These are phyloP conservation scores for Agrenia bidenticulata DNA, from an alignment of 2,888 invertebrate species.

Conservation along the genomic window DNA sequence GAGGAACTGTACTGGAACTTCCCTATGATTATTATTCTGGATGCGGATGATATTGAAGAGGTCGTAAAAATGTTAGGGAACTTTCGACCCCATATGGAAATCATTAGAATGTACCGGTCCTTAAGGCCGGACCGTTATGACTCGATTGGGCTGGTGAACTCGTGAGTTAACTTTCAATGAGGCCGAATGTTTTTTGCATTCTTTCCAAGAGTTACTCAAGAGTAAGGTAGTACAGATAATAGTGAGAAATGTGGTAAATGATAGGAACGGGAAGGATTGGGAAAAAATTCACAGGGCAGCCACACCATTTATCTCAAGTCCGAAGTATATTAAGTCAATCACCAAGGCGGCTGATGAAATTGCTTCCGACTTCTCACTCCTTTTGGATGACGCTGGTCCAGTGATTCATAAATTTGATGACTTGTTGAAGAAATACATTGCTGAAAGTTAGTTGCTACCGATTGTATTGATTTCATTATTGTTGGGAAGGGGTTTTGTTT, in stretches of 20 bases:
- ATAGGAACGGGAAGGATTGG: slow-evolving; percentile 77
- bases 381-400: slow-evolving; percentile 62
- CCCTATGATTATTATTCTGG: slow-evolving; percentile 72
- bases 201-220: too few species aligned
- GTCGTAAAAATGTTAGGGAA: slow-evolving; percentile 70
- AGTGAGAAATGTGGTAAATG: not conserved
- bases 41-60: slow-evolving; percentile 70
- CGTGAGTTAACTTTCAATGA: slow-evolving; percentile 69
- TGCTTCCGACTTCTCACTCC: slow-evolving; percentile 73
- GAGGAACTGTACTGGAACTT: slow-evolving; percentile 74
- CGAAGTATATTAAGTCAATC: slow-evolving; percentile 72
- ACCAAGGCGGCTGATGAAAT: slow-evolving; percentile 73
- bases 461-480: not conserved
- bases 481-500: not conserved
- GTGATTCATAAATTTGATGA: slow-evolving; percentile 69
- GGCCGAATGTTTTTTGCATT: not conserved
- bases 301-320: slow-evolving; percentile 74
- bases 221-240: too few species aligned
- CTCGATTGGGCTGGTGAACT: slow-evolving; percentile 78
- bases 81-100: slow-evolving; percentile 78
- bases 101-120: slow-evolving; percentile 69
- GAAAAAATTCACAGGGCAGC: slow-evolving; percentile 69
- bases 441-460: slow-evolving; percentile 66
- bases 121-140: slow-evolving; percentile 77
- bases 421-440: slow-evolving; percentile 73